These are phyloP conservation scores for Platorchestia sp. DNA, from an alignment of 1,140 invertebrate genomes.

Conservation along the genomic window DNA sequence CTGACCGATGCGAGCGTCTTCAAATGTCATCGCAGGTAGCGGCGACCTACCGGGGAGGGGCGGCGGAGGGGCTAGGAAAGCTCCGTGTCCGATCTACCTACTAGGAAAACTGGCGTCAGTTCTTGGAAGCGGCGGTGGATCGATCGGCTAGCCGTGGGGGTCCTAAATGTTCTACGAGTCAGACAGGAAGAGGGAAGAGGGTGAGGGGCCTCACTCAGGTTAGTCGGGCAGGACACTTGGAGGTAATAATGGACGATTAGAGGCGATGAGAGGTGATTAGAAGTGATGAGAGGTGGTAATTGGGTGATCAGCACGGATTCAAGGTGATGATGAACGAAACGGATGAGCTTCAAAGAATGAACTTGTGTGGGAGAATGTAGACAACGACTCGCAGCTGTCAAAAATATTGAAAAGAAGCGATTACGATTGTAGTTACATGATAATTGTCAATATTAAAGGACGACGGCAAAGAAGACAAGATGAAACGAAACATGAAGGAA, in stretches of 20 bases:
- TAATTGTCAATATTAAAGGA: not conserved
- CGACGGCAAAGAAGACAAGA: not conserved
- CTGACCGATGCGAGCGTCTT: not conserved
- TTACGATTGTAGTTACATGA: not conserved
- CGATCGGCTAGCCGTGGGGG: slow-evolving; percentile 2
- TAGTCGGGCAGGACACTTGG: not conserved
- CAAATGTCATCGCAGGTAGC: not conserved
- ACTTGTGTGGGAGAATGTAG: not conserved
- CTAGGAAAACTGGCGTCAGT: not conserved
- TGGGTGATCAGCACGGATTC: not conserved
- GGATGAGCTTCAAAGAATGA: not conserved
- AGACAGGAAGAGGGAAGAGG: slow-evolving; percentile 5
- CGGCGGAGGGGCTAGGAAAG: too few species aligned
- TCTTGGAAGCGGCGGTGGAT: not conserved
- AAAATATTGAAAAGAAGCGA: not conserved
- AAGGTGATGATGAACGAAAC: not conserved
- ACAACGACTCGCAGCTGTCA: not conserved
- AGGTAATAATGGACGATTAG: slow-evolving; percentile 8
- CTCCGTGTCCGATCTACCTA: not conserved
- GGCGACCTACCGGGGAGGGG: too few species aligned
- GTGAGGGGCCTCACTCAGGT: not conserved
- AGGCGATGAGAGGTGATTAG: not conserved
- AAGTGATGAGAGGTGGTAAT: slow-evolving; percentile 7
- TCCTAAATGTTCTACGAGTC: slow-evolving; percentile 7
- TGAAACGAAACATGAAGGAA: not conserved